Base-by-base conservation (phyloP, 2,113 vertebrate genomes). In the Burhinus oedicnemus region DNA sequence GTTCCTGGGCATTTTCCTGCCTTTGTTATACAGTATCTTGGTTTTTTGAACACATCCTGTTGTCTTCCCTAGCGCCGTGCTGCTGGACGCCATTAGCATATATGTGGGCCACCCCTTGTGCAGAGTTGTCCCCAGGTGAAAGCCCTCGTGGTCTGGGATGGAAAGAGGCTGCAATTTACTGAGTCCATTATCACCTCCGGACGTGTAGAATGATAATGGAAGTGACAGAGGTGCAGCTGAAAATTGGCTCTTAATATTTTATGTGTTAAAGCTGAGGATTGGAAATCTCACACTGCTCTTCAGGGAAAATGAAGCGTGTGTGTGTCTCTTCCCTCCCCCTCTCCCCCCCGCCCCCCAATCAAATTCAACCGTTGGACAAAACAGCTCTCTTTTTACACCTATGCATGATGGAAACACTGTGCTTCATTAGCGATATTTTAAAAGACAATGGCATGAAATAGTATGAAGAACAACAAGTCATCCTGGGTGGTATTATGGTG, bases 211-310 rank as follows among this genome's bases (percentile, higher is more conserved):
- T 98, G 97, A 98, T 98, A 98, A 99, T 98, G 98, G 98, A 99
- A 98, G 97, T 98, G 99, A 99, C 98, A 98, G 98, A 99, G 98
- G 98, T 98, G 97, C 97, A 97, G 98, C 97, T 98, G 99, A 99
- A 99, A 99, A 99, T 99, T 99, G 98, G 98, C 97, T 99, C 97
- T 99, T 99, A 99, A 99, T 99, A 99, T 99, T 99, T 99, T 98
- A 99, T 99, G 98, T 97, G 98, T 97, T 97, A 97, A 96, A 97
- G 97, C 97, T 92, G 96, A 97, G 97, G 97, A 98, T 93, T 98
- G 97, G 97, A 98, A 98, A 98, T 98, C 97, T 98, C 98, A 98
- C 97, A 98, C 97, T 98, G 95, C 96, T 98, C 98, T 98, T 98
- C 87, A 97, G 98, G 98, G 98, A 98, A 98, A 98, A 98, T 97